Evolutionary conservation across 2,888 invertebrate genomes (phyloP).

Genomic region (Gasteruption jaculator): DNA sequence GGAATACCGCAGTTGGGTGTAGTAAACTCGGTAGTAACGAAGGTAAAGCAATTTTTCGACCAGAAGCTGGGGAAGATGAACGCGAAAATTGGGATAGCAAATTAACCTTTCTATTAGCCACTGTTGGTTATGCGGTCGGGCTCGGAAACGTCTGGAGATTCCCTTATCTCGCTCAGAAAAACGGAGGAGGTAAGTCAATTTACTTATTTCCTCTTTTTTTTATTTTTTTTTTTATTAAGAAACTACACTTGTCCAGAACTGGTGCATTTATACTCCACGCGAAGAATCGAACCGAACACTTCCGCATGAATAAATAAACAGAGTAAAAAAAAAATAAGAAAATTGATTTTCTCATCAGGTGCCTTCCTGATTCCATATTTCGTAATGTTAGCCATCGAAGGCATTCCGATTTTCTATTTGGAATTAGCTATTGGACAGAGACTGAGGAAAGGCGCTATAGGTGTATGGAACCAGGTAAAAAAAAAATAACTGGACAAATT

Average conservation of each 20-base stretch:
- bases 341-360: conserved; percentile 51
- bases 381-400: conserved; percentile 90
- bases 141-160: conserved; percentile 95
- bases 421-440: conserved; percentile 94
- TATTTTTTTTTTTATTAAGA: background rate
- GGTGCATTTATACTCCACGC: background rate
- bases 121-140: conserved; percentile 93
- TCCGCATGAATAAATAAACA: background rate
- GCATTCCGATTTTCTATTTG: conserved; percentile 93
- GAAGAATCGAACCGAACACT: too few relatives aligned
- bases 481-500: too few relatives aligned
- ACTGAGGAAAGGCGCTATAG: conserved; percentile 88
- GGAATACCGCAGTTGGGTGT: too few relatives aligned
- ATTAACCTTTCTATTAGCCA: conserved; percentile 85
- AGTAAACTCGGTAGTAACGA: conserved; percentile 65
- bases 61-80: conserved; percentile 68
- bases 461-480: conserved; percentile 83
- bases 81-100: conserved; percentile 92
- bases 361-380: conserved; percentile 97
- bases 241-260: background rate
- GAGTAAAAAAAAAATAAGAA: too few relatives aligned
- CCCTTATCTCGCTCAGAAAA: conserved; percentile 91
- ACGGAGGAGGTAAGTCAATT: conserved; percentile 73
- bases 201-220: background rate
- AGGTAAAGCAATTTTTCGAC: conserved; percentile 63